These are phyloP conservation scores for Argyresthia albistria DNA, from an alignment of 2,888 invertebrate species.

Conservation along the genomic window DNA sequence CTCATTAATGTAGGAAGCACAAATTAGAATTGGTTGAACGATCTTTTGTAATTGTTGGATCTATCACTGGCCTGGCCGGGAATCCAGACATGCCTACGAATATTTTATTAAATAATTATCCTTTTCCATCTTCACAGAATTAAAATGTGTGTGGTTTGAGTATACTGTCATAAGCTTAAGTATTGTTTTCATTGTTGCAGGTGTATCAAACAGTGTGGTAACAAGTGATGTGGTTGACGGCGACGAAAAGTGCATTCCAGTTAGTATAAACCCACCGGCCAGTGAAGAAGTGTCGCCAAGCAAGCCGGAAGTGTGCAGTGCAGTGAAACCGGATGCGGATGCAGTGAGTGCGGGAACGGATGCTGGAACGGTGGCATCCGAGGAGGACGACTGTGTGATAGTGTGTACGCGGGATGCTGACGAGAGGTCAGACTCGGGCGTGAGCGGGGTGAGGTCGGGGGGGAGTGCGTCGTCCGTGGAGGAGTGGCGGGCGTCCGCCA, in stretches of 20 bases:
- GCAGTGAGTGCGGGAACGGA: slow-evolving; percentile 52
- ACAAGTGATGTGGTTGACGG: slow-evolving; percentile 61
- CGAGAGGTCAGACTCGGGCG: slow-evolving; percentile 77
- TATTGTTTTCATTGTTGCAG: slow-evolving; percentile 44
- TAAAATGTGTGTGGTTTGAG: background rate
- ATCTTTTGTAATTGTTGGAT: no score
- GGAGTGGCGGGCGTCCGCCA: slow-evolving; percentile 82
- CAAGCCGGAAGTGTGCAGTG: slow-evolving; percentile 1
- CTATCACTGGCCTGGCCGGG: no score
- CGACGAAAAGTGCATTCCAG: slow-evolving; percentile 52
- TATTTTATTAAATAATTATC: no score
- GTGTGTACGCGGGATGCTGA: slow-evolving; percentile 74
- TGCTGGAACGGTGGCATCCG: slow-evolving; percentile 71
- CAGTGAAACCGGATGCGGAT: slow-evolving; percentile 42
- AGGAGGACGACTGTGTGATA: slow-evolving; percentile 77
- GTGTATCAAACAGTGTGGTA: slow-evolving; percentile 54
- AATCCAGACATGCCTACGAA: no score
- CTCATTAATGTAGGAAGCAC: no score
- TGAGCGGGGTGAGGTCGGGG: slow-evolving; percentile 82
- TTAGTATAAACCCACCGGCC: slow-evolving; percentile 9
- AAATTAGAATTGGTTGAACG: no score
- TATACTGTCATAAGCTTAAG: background rate
- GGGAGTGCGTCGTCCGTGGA: slow-evolving; percentile 83
- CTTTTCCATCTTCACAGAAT: no score
- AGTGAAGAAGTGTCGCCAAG: background rate